These are phyloP conservation scores for Limnodromus scolopaceus DNA, from an alignment of 2,797 vertebrate genomes.

Conservation along the genomic window DNA sequence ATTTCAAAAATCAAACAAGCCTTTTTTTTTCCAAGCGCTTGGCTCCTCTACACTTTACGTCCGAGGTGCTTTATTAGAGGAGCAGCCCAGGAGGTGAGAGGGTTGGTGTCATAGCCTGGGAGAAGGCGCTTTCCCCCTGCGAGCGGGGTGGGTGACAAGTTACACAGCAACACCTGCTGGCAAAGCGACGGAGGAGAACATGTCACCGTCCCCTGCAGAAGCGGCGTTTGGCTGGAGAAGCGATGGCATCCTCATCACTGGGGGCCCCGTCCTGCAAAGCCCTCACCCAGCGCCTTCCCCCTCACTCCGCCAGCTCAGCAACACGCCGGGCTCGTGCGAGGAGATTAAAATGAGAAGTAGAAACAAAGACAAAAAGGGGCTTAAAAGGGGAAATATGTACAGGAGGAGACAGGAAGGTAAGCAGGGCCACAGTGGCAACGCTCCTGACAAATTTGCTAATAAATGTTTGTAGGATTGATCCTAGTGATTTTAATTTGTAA, in stretches of 20 bases:
- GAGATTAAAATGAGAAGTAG: not conserved
- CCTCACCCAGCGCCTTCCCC: not conserved
- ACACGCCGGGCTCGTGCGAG: not conserved
- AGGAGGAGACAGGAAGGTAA: not conserved
- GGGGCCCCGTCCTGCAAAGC: not conserved
- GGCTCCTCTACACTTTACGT: not conserved
- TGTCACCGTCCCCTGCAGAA: not conserved
- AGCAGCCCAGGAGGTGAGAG: not conserved
- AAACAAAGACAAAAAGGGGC: not conserved
- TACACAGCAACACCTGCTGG: constrained; percentile 62
- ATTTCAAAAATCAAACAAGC: not conserved
- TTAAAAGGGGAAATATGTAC: not conserved
- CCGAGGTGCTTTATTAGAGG: not conserved
- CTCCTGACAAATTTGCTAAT: not conserved
- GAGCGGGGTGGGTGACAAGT: constrained; percentile 41
- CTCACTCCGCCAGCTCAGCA: not conserved
- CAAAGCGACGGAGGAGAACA: constrained; percentile 32
- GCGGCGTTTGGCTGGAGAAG: not conserved
- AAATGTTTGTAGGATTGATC: not conserved
- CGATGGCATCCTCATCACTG: not conserved
- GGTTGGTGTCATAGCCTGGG: not conserved
- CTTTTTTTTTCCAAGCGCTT: too few species aligned
- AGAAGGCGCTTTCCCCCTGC: not conserved
- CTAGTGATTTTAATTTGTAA: not conserved
- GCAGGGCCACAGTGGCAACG: not conserved